phyloP scores from a whole-genome alignment of 1,140 invertebrate species.

The Temnothorax nylanderi region DNA sequence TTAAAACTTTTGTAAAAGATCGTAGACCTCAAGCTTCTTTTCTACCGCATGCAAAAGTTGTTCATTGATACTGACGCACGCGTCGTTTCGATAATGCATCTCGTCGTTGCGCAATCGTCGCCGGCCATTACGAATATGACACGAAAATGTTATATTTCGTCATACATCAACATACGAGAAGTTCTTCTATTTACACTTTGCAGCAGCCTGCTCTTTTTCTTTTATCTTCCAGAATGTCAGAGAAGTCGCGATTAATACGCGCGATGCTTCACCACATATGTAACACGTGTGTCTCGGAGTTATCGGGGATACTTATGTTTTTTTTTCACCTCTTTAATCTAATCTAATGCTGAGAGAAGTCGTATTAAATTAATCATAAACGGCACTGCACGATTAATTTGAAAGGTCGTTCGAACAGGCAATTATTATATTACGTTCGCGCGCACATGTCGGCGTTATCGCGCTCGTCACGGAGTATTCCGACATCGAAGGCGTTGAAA shows the following conservation, averaged over 20 bases:
- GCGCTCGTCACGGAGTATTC: conserved; percentile 15
- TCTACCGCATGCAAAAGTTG: not conserved
- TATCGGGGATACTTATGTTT: not conserved
- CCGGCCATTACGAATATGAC: not conserved
- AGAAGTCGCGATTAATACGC: not conserved
- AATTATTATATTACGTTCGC: conserved; percentile 18
- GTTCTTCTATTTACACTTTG: not conserved
- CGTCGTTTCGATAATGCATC: not conserved
- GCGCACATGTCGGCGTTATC: not conserved
- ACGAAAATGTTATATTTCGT: not conserved
- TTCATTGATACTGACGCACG: not conserved
- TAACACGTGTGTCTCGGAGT: not conserved
- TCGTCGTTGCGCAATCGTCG: not conserved
- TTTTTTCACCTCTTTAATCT: not conserved
- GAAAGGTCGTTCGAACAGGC: not conserved
- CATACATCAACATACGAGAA: not conserved
- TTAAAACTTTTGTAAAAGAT: not conserved
- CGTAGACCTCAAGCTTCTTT: not conserved
- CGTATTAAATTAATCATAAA: not conserved
- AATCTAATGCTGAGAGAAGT: not conserved
- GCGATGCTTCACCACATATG: not conserved
- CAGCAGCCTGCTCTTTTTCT: not conserved
- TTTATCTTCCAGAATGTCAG: not conserved
- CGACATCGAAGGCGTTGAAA: too few relatives aligned
- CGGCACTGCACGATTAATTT: not conserved